Evolutionary conservation across 1,140 invertebrate species (phyloP).

Genomic region (Triops cancriformis): DNA sequence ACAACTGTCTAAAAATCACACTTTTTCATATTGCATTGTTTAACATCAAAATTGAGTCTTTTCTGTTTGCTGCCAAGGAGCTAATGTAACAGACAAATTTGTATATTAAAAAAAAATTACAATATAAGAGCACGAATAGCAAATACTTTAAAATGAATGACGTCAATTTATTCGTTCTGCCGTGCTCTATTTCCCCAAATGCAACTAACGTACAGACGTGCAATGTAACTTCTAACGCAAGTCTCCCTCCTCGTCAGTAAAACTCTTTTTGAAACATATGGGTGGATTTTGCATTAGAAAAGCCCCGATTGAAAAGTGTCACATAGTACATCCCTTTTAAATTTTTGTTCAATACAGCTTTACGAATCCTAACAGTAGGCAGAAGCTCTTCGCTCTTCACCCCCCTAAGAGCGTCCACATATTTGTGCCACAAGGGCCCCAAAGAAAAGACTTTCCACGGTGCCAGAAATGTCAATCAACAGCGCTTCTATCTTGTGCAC

Average conservation of each 20-base stretch:
- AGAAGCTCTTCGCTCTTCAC: background rate
- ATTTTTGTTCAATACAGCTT: background rate
- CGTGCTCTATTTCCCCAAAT: too few relatives aligned
- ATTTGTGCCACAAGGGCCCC: background rate
- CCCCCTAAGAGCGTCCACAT: background rate
- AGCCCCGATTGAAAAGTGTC: background rate
- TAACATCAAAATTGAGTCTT: background rate
- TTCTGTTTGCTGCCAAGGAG: too few relatives aligned
- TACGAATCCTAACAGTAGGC: background rate
- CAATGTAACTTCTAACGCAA: background rate
- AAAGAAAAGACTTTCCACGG: background rate
- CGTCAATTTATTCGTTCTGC: too few relatives aligned
- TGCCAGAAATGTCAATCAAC: conserved; percentile 1
- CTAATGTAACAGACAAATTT: too few relatives aligned
- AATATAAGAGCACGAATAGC: too few relatives aligned
- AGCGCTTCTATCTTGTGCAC: background rate
- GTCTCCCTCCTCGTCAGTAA: background rate
- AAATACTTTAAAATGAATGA: too few relatives aligned
- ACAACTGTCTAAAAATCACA: background rate
- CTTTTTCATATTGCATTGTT: background rate
- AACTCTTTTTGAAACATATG: background rate
- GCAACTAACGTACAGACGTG: too few relatives aligned
- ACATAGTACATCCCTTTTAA: background rate
- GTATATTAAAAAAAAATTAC: too few relatives aligned
- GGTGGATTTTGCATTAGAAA: background rate